Conservation (phyloP, 2,797 vertebrate genomes). For the Erethizon dorsatum region DNA sequence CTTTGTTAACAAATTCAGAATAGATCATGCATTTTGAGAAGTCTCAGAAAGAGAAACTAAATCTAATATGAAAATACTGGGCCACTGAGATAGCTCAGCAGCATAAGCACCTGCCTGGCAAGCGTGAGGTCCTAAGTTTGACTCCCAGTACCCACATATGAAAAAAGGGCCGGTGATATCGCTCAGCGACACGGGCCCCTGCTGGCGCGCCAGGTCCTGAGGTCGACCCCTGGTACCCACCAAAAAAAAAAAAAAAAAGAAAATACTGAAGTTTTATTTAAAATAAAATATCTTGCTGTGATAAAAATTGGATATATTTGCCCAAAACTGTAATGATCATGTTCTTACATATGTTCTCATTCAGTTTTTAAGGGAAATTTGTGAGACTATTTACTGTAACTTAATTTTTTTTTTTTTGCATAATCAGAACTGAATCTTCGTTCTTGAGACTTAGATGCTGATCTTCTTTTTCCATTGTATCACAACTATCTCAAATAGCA, state of each 20-base stretch:
- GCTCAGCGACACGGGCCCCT: too few species aligned
- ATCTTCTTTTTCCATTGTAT: background rate
- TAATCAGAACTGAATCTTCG: background rate
- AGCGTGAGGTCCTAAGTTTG: too few species aligned
- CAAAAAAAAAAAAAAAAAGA: too few species aligned
- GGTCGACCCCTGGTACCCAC: too few species aligned
- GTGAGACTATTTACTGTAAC: background rate
- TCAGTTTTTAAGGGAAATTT: background rate
- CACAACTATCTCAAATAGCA: background rate
- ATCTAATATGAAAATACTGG: slow-evolving; percentile 7
- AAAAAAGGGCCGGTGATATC: too few species aligned
- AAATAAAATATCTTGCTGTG: background rate
- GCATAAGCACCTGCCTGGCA: too few species aligned
- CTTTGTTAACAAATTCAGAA: background rate
- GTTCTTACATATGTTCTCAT: background rate
- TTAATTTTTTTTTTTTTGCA: background rate
- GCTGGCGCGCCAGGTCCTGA: too few species aligned
- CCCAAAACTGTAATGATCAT: background rate
- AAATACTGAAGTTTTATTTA: background rate
- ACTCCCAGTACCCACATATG: too few species aligned
- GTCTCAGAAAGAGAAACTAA: background rate
- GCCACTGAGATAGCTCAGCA: too few species aligned
- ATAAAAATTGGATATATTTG: background rate
- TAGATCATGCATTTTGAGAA: slow-evolving; percentile 1
- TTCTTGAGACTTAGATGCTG: slow-evolving; percentile 35